Evolutionary conservation across 2,888 invertebrate species (phyloP), one percentile per base, ranked within the genome.

Genomic region (Lepidocyrtinus sp.): DNA sequence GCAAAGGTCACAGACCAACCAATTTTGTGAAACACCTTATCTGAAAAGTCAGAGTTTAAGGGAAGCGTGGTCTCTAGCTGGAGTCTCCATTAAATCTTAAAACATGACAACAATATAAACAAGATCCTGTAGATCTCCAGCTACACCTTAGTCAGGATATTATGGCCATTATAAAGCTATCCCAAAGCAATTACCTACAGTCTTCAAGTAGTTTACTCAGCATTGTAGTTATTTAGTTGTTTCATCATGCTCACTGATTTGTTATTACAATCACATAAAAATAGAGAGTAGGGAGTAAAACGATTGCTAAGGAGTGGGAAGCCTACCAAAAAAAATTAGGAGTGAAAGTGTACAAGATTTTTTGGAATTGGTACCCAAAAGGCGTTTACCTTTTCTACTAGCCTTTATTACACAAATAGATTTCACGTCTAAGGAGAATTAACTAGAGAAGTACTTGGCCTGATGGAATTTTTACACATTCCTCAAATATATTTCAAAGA

Each of bases 401-500:
- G 59, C 59, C 7, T 59, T 59, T 21, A 59, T 19, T 21, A 21
- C 59, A 59, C 59, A 59, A 59, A 59, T 22, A 59, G 59, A 59
- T 59, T 59, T 59, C 12, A n/a, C 36, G 59, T 21, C 21, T n/a
- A 59, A 59, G 7, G 12, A 15, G 50, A n/a, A 50, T 21, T 21
- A 9, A 59, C 2, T 59, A 12, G 5, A 36, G 19, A 59, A 3
- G 59, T 21, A 21, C 15, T n/a, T 2, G 12, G 24, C 7, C 63
- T 26, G 26, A n/a, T 7, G 26, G 63, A 26, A 63, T 26, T 63
- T 63, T 26, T 26, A 26, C 26, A 15, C 22, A 1, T 59, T 25
- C 63, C 25, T 63, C 24, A 63, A 2, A 50, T 46, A 55, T 26
- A 55, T 25, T 65, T 75, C 67, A 75, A 75, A 67, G 71, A 77